Conservation (phyloP, 2,113 vertebrate species). For the Naja naja region DNA sequence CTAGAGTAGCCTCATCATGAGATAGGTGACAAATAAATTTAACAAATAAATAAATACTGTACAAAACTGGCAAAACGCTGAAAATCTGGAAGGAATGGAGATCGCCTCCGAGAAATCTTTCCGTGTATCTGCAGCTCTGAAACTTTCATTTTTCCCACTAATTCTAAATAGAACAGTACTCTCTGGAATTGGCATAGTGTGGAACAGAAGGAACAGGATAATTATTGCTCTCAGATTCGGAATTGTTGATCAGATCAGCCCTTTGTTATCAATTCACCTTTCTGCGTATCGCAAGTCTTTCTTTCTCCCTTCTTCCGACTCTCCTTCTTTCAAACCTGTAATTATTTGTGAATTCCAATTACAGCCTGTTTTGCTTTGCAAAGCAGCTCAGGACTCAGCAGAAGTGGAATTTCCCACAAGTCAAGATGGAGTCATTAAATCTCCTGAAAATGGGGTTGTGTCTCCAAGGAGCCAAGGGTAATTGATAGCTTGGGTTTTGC, state of each 20-base stretch:
- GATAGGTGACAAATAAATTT: not conserved
- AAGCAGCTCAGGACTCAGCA: not conserved
- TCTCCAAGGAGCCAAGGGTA: not conserved
- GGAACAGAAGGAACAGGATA: not conserved
- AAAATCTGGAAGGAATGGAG: too few species aligned
- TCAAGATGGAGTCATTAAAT: not conserved
- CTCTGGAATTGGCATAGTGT: not conserved
- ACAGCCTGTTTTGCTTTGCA: conserved; percentile 8
- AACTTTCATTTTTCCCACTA: fast-evolving
- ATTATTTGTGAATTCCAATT: not conserved
- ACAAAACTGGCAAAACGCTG: not conserved
- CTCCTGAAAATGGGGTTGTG: not conserved
- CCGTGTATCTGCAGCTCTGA: not conserved
- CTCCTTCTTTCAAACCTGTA: conserved; percentile 21
- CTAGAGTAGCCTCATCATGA: not conserved
- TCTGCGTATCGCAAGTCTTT: not conserved
- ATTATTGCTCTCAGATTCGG: not conserved
- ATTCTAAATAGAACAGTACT: not conserved
- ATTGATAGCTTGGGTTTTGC: not conserved
- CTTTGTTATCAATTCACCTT: not conserved
- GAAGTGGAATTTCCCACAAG: not conserved
- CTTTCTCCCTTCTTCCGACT: not conserved
- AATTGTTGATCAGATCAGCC: not conserved
- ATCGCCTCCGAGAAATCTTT: not conserved
- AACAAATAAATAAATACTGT: not conserved